These are phyloP conservation scores for Pristionchus fissidentatus DNA, from an alignment of 2,888 invertebrate genomes.

Conservation along the genomic window DNA sequence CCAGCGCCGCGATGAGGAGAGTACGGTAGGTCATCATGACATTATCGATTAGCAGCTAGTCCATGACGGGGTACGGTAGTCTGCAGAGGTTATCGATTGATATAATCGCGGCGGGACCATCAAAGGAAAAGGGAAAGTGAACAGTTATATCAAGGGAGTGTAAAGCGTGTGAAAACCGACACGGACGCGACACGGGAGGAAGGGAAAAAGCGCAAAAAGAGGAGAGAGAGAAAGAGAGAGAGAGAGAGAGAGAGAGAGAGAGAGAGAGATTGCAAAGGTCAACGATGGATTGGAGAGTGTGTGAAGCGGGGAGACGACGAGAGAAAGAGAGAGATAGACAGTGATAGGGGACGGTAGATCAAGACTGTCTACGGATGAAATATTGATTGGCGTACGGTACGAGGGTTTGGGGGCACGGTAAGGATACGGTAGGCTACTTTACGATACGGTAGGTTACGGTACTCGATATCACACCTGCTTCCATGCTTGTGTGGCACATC, in stretches of 20 bases:
- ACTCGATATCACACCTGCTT: conserved; percentile 26
- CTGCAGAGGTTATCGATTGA: not conserved
- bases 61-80: not conserved
- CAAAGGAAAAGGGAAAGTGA: no score
- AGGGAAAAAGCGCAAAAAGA: conserved; percentile 22
- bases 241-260: conserved; percentile 5
- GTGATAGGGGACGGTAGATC: not conserved
- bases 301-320: not conserved
- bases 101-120: not conserved
- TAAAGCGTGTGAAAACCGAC: conserved; percentile 14
- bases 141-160: conserved; percentile 5
- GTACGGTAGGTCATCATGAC: conserved; percentile 26
- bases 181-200: no score
- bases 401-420: not conserved
- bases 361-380: no score
- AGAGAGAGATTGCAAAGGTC: not conserved
- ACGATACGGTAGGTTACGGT: no score
- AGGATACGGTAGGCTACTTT: no score
- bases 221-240: not conserved
- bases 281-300: not conserved
- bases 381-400: not conserved
- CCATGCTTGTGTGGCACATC: conserved; percentile 37
- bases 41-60: conserved; percentile 37
- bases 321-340: not conserved
- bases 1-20: not conserved